Conservation (phyloP, 2,888 invertebrate genomes). For the Andrena flavipes region DNA sequence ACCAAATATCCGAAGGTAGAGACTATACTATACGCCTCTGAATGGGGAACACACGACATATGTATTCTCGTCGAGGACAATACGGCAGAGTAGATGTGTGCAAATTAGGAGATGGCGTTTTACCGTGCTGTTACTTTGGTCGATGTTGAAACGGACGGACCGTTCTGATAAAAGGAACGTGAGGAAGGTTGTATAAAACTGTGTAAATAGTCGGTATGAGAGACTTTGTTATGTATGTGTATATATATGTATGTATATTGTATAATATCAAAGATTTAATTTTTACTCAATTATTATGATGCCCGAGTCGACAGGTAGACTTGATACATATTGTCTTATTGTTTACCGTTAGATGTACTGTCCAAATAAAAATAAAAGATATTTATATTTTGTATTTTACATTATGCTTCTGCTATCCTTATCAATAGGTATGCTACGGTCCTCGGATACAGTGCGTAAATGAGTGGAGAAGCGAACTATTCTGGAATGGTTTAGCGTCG, state of each 20-base stretch:
- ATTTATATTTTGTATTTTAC: constrained; percentile 76
- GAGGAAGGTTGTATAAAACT: constrained; percentile 76
- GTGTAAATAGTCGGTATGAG: constrained; percentile 77
- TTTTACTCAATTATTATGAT: constrained; percentile 62
- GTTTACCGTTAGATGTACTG: constrained; percentile 64
- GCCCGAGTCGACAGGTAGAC: constrained; percentile 29
- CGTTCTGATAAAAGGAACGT: constrained; percentile 8
- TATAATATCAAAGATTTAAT: constrained; percentile 57
- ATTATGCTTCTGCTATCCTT: constrained; percentile 27
- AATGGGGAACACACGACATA: neutral
- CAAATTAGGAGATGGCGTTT: constrained; percentile 27
- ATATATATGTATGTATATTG: constrained; percentile 52
- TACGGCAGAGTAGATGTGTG: constrained; percentile 2
- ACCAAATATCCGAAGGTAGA: neutral
- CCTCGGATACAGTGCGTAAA: neutral
- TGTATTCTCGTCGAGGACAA: neutral
- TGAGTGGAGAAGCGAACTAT: neutral
- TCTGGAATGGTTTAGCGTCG: neutral
- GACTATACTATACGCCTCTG: neutral
- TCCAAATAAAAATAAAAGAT: constrained; percentile 74
- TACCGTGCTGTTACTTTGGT: constrained; percentile 18
- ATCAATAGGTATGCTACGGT: neutral
- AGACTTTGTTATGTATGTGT: constrained; percentile 54
- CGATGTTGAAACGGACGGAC: constrained; percentile 9
- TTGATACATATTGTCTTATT: constrained; percentile 50